These are phyloP conservation scores for Mionectes macconnelli DNA, from an alignment of 2,113 vertebrate genomes.

Conservation along the genomic window DNA sequence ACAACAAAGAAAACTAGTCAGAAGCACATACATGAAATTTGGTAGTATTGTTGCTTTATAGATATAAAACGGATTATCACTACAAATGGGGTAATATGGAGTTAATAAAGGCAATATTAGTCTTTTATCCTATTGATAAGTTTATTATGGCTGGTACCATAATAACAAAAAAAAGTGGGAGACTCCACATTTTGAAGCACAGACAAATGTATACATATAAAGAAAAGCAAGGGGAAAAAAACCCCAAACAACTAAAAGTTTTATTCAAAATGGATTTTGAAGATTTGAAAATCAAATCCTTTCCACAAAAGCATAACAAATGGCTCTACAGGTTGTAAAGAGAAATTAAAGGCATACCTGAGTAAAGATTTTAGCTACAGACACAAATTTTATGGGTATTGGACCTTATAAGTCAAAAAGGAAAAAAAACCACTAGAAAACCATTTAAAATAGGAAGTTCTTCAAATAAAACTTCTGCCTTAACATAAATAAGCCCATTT, in stretches of 20 bases:
- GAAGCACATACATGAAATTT: conserved; percentile 15
- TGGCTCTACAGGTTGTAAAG: conserved; percentile 19
- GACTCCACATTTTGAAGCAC: background rate
- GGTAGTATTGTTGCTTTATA: conserved; percentile 4
- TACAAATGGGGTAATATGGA: background rate
- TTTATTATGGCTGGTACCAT: background rate
- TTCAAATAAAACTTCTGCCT: background rate
- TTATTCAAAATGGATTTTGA: background rate
- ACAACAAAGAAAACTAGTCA: conserved; percentile 68
- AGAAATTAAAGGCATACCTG: background rate
- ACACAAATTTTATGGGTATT: background rate
- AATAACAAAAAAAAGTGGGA: background rate
- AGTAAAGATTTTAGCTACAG: background rate
- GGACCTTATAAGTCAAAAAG: background rate
- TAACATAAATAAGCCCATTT: background rate
- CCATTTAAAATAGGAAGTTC: background rate
- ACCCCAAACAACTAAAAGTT: background rate
- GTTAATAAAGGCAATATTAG: background rate
- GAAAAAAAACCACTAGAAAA: background rate
- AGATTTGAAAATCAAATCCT: background rate
- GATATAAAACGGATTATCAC: conserved; percentile 4
- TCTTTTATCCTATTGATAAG: background rate
- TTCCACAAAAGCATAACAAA: background rate
- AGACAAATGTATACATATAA: background rate
- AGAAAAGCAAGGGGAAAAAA: background rate